Percentiles rank a stretch among this genome's conserved stretches.
phyloP scores from a whole-genome alignment of 1,140 invertebrate species.

The Drosophila aff. region DNA sequence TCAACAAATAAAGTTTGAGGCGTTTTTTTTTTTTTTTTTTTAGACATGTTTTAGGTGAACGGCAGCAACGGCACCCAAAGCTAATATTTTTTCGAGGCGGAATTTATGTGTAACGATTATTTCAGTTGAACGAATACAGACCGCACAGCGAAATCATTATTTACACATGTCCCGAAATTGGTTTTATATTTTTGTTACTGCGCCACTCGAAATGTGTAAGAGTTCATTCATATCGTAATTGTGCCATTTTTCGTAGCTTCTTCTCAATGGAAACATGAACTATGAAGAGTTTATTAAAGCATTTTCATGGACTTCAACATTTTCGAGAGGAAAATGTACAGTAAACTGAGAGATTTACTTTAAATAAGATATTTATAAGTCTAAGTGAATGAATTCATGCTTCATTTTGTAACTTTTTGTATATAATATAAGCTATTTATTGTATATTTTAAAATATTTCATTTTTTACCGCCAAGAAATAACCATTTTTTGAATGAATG shows the following conservation, averaged over 20 bases:
- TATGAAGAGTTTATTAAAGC: conserved; percentile 12
- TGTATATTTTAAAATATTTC: not conserved
- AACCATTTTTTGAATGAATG: not conserved
- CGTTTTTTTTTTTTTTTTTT: conserved; percentile 1
- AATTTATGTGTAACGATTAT: conserved; percentile 80
- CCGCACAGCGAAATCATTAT: conserved; percentile 60
- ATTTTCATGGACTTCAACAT: not conserved
- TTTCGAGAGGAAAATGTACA: too few species aligned
- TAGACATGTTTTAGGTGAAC: conserved; percentile 31
- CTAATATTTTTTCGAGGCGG: conserved; percentile 40
- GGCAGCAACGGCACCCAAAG: conserved; percentile 21
- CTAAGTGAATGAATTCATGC: not conserved
- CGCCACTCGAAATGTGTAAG: conserved; percentile 9
- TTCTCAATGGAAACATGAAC: not conserved
- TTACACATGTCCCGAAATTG: conserved; percentile 56
- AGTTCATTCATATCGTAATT: conserved; percentile 21
- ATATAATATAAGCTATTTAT: not conserved
- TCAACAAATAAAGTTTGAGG: conserved; percentile 29
- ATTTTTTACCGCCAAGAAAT: not conserved
- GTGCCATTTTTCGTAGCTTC: not conserved
- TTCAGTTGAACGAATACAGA: conserved; percentile 61
- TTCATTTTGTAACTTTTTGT: not conserved
- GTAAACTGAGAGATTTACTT: too few species aligned
- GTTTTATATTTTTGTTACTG: conserved; percentile 27
- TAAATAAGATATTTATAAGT: not conserved